These are phyloP conservation scores for Oreonectes daqikongensis DNA, from an alignment of 2,797 vertebrate species.

Conservation along the genomic window DNA sequence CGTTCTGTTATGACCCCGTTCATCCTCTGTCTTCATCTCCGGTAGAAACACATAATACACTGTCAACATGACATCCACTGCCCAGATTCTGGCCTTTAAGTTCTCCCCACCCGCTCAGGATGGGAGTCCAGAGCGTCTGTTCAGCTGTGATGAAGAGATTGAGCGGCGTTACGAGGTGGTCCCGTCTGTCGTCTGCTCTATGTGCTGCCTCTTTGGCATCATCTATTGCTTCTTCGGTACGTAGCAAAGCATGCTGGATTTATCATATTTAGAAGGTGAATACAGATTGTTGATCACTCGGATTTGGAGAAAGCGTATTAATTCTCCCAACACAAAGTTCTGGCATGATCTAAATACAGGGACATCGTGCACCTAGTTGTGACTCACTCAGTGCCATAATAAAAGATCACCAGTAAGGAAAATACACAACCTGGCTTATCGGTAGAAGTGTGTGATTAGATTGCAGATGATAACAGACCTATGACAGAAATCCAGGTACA, in stretches of 20 bases:
- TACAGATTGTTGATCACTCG: background rate
- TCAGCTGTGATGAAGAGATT: constrained; percentile 89
- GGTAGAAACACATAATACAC: background rate
- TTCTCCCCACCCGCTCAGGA: constrained; percentile 76
- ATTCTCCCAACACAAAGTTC: background rate
- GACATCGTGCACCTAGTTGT: background rate
- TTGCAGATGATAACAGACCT: too few species aligned
- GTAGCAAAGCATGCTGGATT: constrained; percentile 52
- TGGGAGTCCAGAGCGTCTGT: constrained; percentile 78
- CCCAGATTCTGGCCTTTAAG: constrained; percentile 82
- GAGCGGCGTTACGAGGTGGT: constrained; percentile 94
- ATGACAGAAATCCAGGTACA: background rate
- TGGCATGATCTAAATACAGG: background rate
- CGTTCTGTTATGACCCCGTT: constrained; percentile 47
- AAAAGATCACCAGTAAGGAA: background rate
- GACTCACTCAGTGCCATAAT: background rate
- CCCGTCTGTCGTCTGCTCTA: constrained; percentile 95
- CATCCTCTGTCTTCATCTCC: constrained; percentile 57
- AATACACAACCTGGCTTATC: background rate
- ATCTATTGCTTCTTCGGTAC: constrained; percentile 99
- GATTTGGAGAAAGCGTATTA: constrained; percentile 5
- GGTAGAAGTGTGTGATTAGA: too few species aligned
- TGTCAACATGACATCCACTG: constrained; percentile 82
- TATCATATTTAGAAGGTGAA: background rate
- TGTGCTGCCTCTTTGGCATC: constrained; percentile 98